These are phyloP conservation scores for Epizoanthus fatuus DNA, from an alignment of 92 coral and sea anemone genomes.

Conservation along the genomic window DNA sequence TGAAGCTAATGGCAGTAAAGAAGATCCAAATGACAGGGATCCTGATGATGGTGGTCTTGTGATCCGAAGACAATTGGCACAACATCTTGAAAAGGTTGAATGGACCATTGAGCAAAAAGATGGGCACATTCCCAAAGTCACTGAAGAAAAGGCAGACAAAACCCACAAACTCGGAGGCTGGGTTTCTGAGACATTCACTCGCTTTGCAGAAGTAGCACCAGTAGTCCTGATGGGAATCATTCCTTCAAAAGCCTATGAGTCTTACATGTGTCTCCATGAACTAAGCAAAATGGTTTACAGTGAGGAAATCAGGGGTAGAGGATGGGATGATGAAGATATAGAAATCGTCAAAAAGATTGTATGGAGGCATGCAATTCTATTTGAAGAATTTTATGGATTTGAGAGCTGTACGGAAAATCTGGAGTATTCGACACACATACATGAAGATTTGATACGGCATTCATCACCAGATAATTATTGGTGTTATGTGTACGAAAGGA, in stretches of 20 bases:
- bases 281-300: constrained; percentile 23
- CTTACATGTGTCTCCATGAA: background rate
- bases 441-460: constrained; percentile 43
- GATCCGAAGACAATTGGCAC: constrained; percentile 4
- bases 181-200: too few species aligned
- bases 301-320: background rate
- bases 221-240: constrained; percentile 15
- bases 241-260: constrained; percentile 25
- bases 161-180: too few species aligned
- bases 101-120: constrained; percentile 7
- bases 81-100: constrained; percentile 5
- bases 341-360: background rate
- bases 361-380: constrained; percentile 12
- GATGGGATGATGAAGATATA: constrained; percentile 19
- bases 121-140: too few species aligned
- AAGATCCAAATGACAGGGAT: constrained; percentile 19
- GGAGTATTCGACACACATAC: constrained; percentile 40
- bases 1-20: constrained; percentile 13
- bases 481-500: constrained; percentile 46
- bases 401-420: constrained; percentile 37
- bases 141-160: too few species aligned
- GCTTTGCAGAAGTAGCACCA: constrained; percentile 17
- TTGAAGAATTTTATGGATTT: constrained; percentile 32
- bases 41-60: constrained; percentile 35
- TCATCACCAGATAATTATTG: constrained; percentile 42